Conservation (phyloP, 2,113 vertebrate species). For the Myotis yumanensis region DNA sequence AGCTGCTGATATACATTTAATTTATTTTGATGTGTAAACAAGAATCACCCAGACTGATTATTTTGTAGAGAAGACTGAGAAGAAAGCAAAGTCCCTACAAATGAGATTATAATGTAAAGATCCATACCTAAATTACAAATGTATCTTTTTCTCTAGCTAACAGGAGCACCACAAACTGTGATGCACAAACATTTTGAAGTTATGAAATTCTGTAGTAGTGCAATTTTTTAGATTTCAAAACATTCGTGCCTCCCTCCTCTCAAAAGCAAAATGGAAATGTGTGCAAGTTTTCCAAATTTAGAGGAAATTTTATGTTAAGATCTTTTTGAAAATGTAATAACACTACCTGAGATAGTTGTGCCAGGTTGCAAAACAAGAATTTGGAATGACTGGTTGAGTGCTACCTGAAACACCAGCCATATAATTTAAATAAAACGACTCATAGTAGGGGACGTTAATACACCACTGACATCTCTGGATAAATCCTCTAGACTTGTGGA, state of each 20-base stretch:
- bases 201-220: not conserved
- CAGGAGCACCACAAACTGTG: not conserved
- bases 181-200: not conserved
- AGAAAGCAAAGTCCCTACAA: not conserved
- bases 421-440: not conserved
- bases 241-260: not conserved
- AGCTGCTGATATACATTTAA: not conserved
- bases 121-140: not conserved
- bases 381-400: not conserved
- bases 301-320: conserved; percentile 15
- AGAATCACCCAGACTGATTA: not conserved
- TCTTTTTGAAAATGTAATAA: conserved; percentile 36
- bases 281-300: conserved; percentile 19
- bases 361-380: not conserved
- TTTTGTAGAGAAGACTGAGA: not conserved
- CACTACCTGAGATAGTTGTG: not conserved
- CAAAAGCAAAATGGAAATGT: conserved; percentile 24
- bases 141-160: not conserved
- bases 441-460: no score
- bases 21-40: not conserved
- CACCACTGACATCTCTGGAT: no score
- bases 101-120: not conserved
- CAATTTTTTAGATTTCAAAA: not conserved
- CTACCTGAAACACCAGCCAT: not conserved
- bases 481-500: not conserved